Evolutionary conservation across 2,888 invertebrate species (phyloP).

Genomic region (Morpho helenor): DNA sequence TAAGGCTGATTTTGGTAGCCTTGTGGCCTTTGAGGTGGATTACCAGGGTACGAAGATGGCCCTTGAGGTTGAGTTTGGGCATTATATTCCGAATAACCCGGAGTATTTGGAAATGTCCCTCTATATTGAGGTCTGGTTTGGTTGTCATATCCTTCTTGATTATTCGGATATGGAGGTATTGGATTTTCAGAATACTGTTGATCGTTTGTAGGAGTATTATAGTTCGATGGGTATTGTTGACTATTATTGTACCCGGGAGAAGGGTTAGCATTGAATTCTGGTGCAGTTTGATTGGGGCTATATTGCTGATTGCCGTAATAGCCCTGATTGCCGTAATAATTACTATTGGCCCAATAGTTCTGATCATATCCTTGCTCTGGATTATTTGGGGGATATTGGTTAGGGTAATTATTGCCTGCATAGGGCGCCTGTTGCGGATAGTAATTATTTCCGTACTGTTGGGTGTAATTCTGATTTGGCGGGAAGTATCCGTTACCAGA

Average conservation of each 20-base stretch:
- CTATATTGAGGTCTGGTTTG: conserved; percentile 56
- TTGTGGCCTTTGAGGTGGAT: conserved; percentile 37
- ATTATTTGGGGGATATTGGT: conserved; percentile 60
- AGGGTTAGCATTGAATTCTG: conserved; percentile 49
- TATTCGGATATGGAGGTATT: conserved; percentile 51
- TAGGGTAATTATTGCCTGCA: conserved; percentile 56
- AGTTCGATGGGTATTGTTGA: conserved; percentile 57
- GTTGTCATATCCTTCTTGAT: conserved; percentile 52
- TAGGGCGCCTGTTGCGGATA: conserved; percentile 62
- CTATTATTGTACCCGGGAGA: conserved; percentile 48
- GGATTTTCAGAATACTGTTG: conserved; percentile 51
- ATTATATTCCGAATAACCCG: conserved; percentile 55
- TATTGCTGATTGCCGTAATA: conserved; percentile 69
- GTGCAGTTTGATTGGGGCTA: conserved; percentile 49
- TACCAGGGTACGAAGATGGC: conserved; percentile 35
- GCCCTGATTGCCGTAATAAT: conserved; percentile 58
- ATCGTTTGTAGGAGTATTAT: conserved; percentile 45
- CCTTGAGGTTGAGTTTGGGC: conserved; percentile 39
- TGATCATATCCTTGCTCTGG: conserved; percentile 60
- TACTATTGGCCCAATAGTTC: conserved; percentile 65
- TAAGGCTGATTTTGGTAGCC: conserved; percentile 53
- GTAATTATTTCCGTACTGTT: conserved; percentile 63
- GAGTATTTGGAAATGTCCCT: conserved; percentile 39
- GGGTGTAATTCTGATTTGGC: conserved; percentile 68
- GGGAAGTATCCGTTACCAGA: conserved; percentile 62